Percentiles rank a stretch among this genome's conserved stretches.
These are phyloP conservation scores for Drosophila koepferae DNA, from an alignment of 2,888 invertebrate species.

Conservation along the genomic window DNA sequence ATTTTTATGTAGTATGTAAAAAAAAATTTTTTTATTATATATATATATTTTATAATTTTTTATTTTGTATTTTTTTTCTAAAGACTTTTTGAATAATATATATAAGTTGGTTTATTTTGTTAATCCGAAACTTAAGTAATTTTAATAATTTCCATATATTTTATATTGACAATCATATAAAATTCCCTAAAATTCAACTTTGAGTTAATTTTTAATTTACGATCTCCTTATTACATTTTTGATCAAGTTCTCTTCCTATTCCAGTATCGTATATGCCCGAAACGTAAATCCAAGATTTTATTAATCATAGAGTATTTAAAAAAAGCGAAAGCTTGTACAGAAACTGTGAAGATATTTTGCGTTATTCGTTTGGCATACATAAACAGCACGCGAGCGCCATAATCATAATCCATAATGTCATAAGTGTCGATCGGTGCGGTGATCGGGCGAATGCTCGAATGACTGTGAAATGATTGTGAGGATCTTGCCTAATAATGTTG, in stretches of 20 bases:
- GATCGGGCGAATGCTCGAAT: slow-evolving; percentile 52
- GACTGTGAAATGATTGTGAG: slow-evolving; percentile 56
- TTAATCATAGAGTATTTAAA: slow-evolving; percentile 32
- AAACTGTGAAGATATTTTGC: slow-evolving; percentile 49
- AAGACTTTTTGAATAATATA: no score
- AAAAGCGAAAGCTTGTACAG: slow-evolving; percentile 55
- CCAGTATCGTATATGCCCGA: background rate
- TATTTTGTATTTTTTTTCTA: no score
- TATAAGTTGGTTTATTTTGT: no score
- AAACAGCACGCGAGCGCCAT: slow-evolving; percentile 78
- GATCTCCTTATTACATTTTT: no score
- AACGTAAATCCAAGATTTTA: background rate
- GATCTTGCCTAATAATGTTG: slow-evolving; percentile 76
- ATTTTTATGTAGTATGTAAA: no score
- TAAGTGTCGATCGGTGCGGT: slow-evolving; percentile 73
- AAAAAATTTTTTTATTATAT: no score
- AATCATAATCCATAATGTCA: slow-evolving; percentile 75
- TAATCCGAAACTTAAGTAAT: no score
- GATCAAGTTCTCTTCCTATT: background rate
- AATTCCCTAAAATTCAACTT: no score
- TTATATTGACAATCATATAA: no score
- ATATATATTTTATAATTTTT: no score
- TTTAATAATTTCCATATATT: no score
- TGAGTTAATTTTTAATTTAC: no score
- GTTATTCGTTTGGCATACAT: slow-evolving; percentile 73